Evolutionary conservation across 2,113 vertebrate genomes (phyloP), one percentile per base, ranked within the genome.

Genomic region (Paralichthys olivaceus): DNA sequence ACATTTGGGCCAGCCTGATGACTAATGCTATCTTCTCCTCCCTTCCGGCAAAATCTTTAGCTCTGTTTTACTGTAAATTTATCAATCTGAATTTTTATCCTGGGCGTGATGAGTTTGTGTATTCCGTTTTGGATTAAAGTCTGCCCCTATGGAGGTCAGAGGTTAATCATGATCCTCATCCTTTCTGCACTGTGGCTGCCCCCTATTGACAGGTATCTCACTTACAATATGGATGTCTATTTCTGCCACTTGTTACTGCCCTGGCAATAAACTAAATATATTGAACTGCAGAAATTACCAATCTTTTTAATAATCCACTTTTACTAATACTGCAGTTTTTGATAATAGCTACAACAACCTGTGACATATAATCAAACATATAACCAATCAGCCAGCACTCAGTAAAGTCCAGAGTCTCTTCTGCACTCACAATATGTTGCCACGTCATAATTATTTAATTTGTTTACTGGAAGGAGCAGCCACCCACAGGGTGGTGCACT

Each of bases 1-100:
- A 87, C 78, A 89, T 84, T 84, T 73, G 75, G 68, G 86, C 81
- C 84, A 78, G 56, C 74, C 71, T 87, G 69, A 73, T 88, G 84
- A 87, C 75, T 84, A 61, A 62, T 62, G 65, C 19, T 17, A 23
- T 32, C 55, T 37, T 67, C 59, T 54, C 49, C 15, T 49, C 22
- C 71, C 55, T 72, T 75, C 34, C 43, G 61, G 29, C 65, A 6
- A 62, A 66, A 49, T 57, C 13, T 28, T 37, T 40, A 19, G 15
- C 5, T 9, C 25, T 15, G 49, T 29, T 12, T 29, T 34, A 23
- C 28, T 23, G 47, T 23, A 57, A 77, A 80, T 67, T 20, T 23
- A 59, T 51, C 23, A 26, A 54, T 45, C 45, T 43, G 28, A 32
- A 66, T 75, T 75, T 32, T 55, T 57, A 57, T 13, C 0, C 7